Percentiles rank a stretch among this genome's conserved stretches.
These are phyloP conservation scores for Struthio camelus DNA, from an alignment of 2,113 vertebrate genomes.

Conservation along the genomic window DNA sequence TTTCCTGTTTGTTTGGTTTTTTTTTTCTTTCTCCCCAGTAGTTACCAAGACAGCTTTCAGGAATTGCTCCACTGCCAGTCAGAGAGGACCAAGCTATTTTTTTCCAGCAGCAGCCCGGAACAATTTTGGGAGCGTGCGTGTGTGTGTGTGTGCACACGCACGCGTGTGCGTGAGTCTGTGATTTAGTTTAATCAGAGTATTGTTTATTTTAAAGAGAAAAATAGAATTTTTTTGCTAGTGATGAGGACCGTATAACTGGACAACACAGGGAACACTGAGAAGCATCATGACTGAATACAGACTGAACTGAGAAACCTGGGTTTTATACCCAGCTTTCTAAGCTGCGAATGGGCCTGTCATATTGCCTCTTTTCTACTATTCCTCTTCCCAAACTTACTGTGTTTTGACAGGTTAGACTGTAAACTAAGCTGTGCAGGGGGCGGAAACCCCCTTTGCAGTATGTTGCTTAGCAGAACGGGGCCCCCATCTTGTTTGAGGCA, in stretches of 20 bases:
- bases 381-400: not conserved
- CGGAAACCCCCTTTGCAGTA: not conserved
- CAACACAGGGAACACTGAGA: not conserved
- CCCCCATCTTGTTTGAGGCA: not conserved
- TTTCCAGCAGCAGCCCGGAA: not conserved
- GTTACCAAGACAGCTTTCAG: not conserved
- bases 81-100: rapidly evolving
- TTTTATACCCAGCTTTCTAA: not conserved
- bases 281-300: not conserved
- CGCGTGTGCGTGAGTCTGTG: not conserved
- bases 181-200: not conserved
- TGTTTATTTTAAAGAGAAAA: not conserved
- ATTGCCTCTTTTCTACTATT: not conserved
- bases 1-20: conserved; percentile 33
- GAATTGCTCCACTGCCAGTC: not conserved
- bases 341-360: not conserved
- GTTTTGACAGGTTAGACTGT: not conserved
- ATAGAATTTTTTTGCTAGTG: not conserved
- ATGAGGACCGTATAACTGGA: not conserved
- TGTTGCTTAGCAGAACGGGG: not conserved
- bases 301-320: not conserved
- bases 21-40: not conserved
- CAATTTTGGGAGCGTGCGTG: not conserved
- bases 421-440: not conserved
- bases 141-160: too few relatives aligned